Base-by-base conservation (phyloP, 1,140 invertebrate species). In the Drosophila tsacasi region DNA sequence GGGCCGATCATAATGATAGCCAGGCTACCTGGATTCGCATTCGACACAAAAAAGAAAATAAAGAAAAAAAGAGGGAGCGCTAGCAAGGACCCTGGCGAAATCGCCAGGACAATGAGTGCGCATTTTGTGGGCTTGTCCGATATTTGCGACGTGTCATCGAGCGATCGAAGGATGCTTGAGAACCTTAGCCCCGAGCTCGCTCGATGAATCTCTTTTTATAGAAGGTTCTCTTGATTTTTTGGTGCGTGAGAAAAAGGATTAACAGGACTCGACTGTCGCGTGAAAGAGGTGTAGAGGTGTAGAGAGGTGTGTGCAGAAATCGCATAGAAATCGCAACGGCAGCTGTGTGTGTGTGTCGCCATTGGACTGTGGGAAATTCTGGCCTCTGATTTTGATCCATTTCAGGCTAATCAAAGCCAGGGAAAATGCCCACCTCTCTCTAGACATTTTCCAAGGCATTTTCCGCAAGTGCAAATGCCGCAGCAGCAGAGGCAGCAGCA, bases 191-290 rank as follows among this genome's bases (percentile, higher is more conserved):
- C 0, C 3, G 13, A 23, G 23, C 15, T n/a, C 25, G 25, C 15
- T n/a, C 17, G 17, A 13, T 10, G 39, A 23, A 21, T 76, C 50
- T 79, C 35, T 78, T 84, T 80, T 84, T 87, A 83, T 68, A 75
- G 74, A 90, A 79, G 81, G 81, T 79, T n/a, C 5, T 37, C 8
- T 32, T 9, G n/a, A 23, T 57, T 89, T 89, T 85, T 85, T 89
- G 85, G 86, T 89, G 85, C 85, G 85, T 89, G 85, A 89, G 85
- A 89, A 89, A 87, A 90, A 89, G 85, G 85, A 89, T 89, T 89
- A 89, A 82, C 17, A 44, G 61, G 60, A 69, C 66, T 35, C 73
- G 15, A n/a, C 23, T 83, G 84, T 87, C 80, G 57, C 81, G 62
- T 47, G 39, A 68, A 62, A 81, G 57, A 58, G 60, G 77, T 74